Conservation (phyloP, 1,140 invertebrate species). For the Phymorhynchus buccinoides region DNA sequence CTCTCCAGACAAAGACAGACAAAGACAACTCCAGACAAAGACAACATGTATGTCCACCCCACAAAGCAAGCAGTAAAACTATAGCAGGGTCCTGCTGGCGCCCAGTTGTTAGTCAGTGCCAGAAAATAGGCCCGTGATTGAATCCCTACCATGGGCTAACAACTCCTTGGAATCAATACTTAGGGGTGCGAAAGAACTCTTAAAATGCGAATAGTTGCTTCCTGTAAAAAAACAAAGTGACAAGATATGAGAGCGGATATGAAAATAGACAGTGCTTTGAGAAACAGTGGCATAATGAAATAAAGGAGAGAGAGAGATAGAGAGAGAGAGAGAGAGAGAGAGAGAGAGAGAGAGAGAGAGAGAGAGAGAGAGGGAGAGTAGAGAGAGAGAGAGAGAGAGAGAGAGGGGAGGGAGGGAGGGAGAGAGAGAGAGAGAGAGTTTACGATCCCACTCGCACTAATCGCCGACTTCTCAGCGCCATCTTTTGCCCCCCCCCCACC, state of each 20-base stretch:
- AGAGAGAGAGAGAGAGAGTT: not conserved
- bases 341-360: not conserved
- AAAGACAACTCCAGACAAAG: too few species aligned
- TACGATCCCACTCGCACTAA: not conserved
- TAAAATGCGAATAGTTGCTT: not conserved
- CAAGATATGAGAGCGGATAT: not conserved
- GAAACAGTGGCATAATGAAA: not conserved
- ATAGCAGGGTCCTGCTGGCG: too few species aligned
- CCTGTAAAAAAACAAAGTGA: not conserved
- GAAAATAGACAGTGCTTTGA: not conserved
- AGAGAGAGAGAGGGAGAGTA: too few species aligned
- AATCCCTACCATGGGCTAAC: too few species aligned
- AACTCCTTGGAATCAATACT: too few species aligned
- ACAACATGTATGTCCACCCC: too few species aligned
- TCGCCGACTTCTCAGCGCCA: not conserved
- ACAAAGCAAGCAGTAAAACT: too few species aligned
- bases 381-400: not conserved
- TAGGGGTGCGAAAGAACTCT: not conserved
- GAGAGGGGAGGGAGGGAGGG: not conserved
- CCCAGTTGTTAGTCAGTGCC: too few species aligned
- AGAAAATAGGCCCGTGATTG: too few species aligned
- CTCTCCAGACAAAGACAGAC: too few species aligned
- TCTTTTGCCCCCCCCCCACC: not conserved
- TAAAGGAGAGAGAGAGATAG: too few species aligned
- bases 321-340: not conserved